Evolutionary conservation across 1,140 invertebrate genomes (phyloP).

Genomic region (Drosophila melanica): DNA sequence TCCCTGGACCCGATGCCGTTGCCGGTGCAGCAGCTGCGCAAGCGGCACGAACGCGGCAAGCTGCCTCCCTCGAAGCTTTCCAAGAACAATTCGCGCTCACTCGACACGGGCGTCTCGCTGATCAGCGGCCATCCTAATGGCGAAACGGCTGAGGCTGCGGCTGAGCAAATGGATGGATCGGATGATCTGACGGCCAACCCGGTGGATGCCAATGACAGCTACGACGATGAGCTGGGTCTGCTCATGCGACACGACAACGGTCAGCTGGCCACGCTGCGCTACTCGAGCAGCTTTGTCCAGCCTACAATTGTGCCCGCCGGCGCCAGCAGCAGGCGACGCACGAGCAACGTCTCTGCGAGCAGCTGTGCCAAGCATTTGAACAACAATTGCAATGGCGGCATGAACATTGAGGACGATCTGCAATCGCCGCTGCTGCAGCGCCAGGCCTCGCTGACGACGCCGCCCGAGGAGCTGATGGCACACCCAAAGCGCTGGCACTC

Average conservation of each 20-base stretch:
- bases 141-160: conserved; percentile 17
- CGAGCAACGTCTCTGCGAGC: conserved; percentile 42
- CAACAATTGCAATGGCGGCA: conserved; percentile 84
- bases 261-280: conserved; percentile 54
- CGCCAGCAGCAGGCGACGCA: conserved; percentile 56
- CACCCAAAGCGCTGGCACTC: conserved; percentile 90
- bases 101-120: conserved; percentile 79
- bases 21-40: conserved; percentile 74
- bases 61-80: conserved; percentile 78
- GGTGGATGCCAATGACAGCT: conserved; percentile 67
- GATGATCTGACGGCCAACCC: conserved; percentile 59
- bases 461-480: conserved; percentile 84
- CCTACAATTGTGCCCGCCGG: conserved; percentile 59
- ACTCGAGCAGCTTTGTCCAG: conserved; percentile 64
- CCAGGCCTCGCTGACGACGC: conserved; percentile 84
- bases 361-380: conserved; percentile 83
- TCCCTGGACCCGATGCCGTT: conserved; percentile 80
- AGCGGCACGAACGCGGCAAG: conserved; percentile 68
- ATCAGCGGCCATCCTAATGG: conserved; percentile 76
- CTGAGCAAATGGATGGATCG: neutral
- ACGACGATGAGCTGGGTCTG: conserved; percentile 75
- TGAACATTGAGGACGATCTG: conserved; percentile 83
- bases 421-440: conserved; percentile 86
- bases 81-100: conserved; percentile 80
- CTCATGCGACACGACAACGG: conserved; percentile 75